Evolutionary conservation across 2,113 vertebrate species (phyloP).

Genomic region (Parus major): DNA sequence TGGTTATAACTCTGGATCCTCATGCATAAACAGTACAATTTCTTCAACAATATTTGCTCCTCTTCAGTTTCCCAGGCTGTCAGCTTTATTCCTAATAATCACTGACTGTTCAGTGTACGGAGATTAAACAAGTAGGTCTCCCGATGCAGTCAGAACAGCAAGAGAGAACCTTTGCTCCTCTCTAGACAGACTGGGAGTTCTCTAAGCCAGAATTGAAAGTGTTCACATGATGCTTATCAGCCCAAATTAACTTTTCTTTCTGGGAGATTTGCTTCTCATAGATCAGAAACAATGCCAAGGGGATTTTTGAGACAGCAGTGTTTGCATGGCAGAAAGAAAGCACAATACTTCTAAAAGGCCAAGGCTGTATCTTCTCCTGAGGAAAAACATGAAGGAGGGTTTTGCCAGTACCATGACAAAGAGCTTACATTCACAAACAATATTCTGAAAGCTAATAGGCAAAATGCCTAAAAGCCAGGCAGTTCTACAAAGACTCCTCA

Average conservation of each 20-base stretch:
- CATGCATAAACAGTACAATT: rapidly evolving
- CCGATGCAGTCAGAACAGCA: neutral
- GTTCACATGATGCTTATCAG: neutral
- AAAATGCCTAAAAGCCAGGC: neutral
- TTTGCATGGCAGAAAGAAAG: neutral
- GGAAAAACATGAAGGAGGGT: neutral
- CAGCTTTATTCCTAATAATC: neutral
- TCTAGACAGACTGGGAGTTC: neutral
- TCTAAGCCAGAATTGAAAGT: neutral
- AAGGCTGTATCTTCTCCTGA: neutral
- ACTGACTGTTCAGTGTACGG: neutral
- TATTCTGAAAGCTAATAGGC: neutral
- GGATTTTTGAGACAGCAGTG: neutral
- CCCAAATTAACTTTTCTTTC: neutral
- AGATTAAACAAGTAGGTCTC: neutral
- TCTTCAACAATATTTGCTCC: neutral
- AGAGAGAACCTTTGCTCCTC: neutral
- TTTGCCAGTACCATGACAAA: neutral
- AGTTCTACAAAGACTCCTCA: neutral
- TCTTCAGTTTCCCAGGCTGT: neutral
- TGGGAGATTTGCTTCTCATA: neutral
- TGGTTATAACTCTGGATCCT: neutral
- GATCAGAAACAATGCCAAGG: neutral
- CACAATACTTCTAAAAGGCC: neutral
- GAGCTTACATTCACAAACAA: neutral